These are phyloP conservation scores for Synanthedon myopaeformis DNA, from an alignment of 2,888 invertebrate genomes.

Conservation along the genomic window DNA sequence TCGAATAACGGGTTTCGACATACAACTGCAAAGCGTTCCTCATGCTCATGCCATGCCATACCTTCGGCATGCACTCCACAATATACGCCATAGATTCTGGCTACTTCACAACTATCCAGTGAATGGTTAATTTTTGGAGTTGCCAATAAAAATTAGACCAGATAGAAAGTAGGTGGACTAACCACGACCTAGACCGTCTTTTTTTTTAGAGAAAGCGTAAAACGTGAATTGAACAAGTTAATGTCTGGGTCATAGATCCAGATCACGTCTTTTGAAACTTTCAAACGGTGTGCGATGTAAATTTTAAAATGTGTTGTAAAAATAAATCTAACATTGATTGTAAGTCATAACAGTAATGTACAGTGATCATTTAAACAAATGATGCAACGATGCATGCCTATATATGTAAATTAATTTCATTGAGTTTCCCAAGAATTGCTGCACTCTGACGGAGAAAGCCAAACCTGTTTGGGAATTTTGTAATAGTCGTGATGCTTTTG, in stretches of 20 bases:
- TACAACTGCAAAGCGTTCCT: constrained; percentile 19
- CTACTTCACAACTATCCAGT: too few species aligned
- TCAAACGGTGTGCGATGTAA: background rate
- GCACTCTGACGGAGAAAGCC: constrained; percentile 36
- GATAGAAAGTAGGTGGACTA: constrained; percentile 28
- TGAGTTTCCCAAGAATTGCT: constrained; percentile 40
- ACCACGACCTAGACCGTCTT: constrained; percentile 28
- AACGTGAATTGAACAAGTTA: constrained; percentile 25
- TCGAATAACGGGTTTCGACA: constrained; percentile 40
- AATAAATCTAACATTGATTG: background rate
- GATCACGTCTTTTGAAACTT: constrained; percentile 7
- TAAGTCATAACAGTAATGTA: background rate
- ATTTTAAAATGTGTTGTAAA: background rate
- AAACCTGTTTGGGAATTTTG: constrained; percentile 41
- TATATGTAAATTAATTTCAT: constrained; percentile 37
- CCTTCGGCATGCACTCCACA: constrained; percentile 4
- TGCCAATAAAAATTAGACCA: constrained; percentile 8
- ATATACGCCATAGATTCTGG: too few species aligned
- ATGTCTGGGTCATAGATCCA: constrained; percentile 23
- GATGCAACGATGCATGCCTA: constrained; percentile 21
- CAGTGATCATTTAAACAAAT: constrained; percentile 5
- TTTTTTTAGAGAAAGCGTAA: constrained; percentile 33
- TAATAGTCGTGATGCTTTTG: constrained; percentile 12
- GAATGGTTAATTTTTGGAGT: too few species aligned
- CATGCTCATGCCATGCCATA: too few species aligned